Evolutionary conservation across 2,797 vertebrate genomes (phyloP).

Genomic region (Muscicapa comitata): DNA sequence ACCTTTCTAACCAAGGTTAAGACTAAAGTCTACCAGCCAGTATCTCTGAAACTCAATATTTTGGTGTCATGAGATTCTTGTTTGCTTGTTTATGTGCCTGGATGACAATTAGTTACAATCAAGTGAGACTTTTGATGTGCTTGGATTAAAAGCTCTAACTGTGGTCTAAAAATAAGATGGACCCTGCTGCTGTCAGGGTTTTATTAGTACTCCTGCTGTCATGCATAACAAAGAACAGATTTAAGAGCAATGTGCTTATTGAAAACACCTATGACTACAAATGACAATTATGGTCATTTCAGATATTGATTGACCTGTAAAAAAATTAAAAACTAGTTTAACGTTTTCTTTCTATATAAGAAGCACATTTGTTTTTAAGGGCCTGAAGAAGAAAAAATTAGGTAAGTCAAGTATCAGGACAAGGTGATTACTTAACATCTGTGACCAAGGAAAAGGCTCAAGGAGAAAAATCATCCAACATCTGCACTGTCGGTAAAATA

Average conservation of each 20-base stretch:
- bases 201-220: slow-evolving; percentile 43
- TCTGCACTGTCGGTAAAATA: slow-evolving; percentile 81
- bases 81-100: background rate
- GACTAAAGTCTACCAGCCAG: background rate
- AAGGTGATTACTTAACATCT: slow-evolving; percentile 84
- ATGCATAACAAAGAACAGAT: slow-evolving; percentile 32
- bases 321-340: slow-evolving; percentile 64
- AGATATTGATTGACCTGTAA: slow-evolving; percentile 67
- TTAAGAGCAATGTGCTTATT: slow-evolving; percentile 36
- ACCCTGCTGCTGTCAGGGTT: slow-evolving; percentile 20
- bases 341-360: slow-evolving; percentile 66
- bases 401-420: slow-evolving; percentile 76
- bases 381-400: slow-evolving; percentile 62
- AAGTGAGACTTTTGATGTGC: slow-evolving; percentile 16
- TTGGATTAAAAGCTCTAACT: slow-evolving; percentile 25
- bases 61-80: background rate
- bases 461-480: slow-evolving; percentile 79
- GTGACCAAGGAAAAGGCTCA: slow-evolving; percentile 82
- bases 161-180: slow-evolving; percentile 23
- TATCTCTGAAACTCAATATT: background rate
- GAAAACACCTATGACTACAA: slow-evolving; percentile 62
- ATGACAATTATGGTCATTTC: slow-evolving; percentile 59
- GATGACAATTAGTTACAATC: background rate
- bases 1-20: background rate
- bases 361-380: slow-evolving; percentile 69